Conservation (phyloP, 2,888 invertebrate genomes). For the Gymnosoma rotundatum region DNA sequence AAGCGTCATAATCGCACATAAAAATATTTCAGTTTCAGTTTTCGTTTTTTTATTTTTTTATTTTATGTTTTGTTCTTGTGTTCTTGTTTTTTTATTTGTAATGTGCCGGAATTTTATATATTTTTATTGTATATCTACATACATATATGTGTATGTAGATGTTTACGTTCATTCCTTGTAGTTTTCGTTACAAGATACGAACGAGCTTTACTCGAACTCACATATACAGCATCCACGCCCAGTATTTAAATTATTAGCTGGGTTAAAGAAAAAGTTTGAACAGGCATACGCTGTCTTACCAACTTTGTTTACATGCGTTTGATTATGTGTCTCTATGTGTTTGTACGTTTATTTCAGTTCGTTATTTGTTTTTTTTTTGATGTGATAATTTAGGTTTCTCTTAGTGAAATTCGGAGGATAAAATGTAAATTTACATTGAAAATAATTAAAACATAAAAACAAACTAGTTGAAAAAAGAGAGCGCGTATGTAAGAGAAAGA, state of each 20-base stretch:
- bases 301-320: slow-evolving; percentile 47
- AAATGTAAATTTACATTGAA: neutral
- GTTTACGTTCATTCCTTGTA: slow-evolving; percentile 26
- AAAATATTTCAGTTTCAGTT: slow-evolving; percentile 28
- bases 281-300: slow-evolving; percentile 15
- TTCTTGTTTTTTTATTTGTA: slow-evolving; percentile 10
- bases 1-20: slow-evolving; percentile 11
- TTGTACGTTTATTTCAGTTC: slow-evolving; percentile 18
- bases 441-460: neutral
- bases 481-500: neutral
- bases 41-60: no score
- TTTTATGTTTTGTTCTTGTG: neutral
- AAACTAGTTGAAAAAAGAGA: neutral
- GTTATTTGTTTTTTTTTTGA: slow-evolving; percentile 29
- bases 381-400: slow-evolving; percentile 35
- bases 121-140: slow-evolving; percentile 13
- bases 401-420: slow-evolving; percentile 16
- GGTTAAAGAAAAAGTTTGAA: slow-evolving; percentile 28
- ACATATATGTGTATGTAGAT: neutral
- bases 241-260: slow-evolving; percentile 72
- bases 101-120: slow-evolving; percentile 50
- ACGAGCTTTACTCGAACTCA: slow-evolving; percentile 52
- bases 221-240: slow-evolving; percentile 71
- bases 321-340: neutral
- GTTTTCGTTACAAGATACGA: slow-evolving; percentile 30